Evolutionary conservation across 2,113 vertebrate genomes (phyloP), one percentile per base, ranked within the genome.

Genomic region (Lonchura striata): DNA sequence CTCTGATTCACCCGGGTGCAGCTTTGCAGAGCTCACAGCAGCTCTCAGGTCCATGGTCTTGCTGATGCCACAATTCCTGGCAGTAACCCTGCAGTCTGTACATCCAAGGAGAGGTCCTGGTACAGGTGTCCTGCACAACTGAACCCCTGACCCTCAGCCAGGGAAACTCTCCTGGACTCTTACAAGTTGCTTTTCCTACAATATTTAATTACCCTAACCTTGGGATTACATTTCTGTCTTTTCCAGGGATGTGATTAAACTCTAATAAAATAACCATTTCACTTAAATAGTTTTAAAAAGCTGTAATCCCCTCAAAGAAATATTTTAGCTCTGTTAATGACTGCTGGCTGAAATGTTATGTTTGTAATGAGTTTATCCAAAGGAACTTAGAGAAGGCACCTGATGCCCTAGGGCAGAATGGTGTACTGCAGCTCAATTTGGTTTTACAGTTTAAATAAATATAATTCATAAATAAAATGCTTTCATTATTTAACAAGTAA

Each of bases 251-350:
- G 77, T 5, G 33, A 95, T 95, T 96, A 95, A 93, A 94, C 42
- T 90, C 70, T 86, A 84, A 88, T 95, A 61, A 95, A 96, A 74
- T 68, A 64, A 57, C 42, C 18, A 71, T 77, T 96, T 72, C 59
- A 90, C 54, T 56, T 80, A 86, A 94, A 83, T 52, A 47, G 72
- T 63, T 88, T 92, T 92, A 10, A 84, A 92, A 82, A 87, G 72
- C 57, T 72, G n/a, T 97, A 96, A 97, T 96, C 93, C 91, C 33
- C 90, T 92, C 86, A 83, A 91, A 94, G 85, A 88, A 64, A 23
- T 7, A 54, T 82, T 94, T 83, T 42, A 81, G 61, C 79, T 79
- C 52, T 5, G 42, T 86, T 94, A 95, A 95, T 91, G 78, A 65
- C 80, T 79, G 66, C 65, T 63, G 64, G 90, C 64, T 93, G 78